Evolutionary conservation across 1,140 invertebrate species (phyloP).

Genomic region (Aleiodes sp.): DNA sequence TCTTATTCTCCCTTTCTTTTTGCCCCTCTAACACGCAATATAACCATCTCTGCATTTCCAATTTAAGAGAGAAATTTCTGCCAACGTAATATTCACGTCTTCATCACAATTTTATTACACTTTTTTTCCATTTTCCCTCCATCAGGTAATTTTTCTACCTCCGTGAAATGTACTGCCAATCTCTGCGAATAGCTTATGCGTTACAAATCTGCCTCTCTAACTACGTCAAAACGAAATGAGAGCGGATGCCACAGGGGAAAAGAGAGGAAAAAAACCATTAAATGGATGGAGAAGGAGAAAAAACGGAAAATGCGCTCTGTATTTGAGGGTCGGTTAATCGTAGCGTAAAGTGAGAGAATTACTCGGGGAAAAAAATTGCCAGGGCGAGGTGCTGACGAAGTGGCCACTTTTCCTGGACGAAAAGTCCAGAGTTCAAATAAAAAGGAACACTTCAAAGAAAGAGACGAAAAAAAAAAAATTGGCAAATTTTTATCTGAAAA

Average conservation of each 20-base stretch:
- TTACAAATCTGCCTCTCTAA: constrained; percentile 7
- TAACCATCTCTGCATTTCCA: constrained; percentile 3
- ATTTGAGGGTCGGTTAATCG: constrained; percentile 16
- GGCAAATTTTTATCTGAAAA: no score
- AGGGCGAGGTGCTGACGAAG: constrained; percentile 6
- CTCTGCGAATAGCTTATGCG: not conserved
- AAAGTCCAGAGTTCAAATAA: constrained; percentile 10
- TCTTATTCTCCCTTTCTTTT: not conserved
- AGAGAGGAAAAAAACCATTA: not conserved
- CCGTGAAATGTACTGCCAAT: constrained; percentile 2
- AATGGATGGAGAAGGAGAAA: not conserved
- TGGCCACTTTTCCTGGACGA: not conserved
- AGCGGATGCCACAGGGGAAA: not conserved
- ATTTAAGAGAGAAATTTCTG: not conserved
- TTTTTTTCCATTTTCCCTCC: not conserved
- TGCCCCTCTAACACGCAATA: not conserved
- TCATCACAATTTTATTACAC: not conserved
- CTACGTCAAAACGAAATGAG: constrained; percentile 6
- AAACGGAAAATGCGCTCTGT: not conserved
- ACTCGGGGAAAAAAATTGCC: not conserved
- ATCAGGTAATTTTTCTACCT: not conserved
- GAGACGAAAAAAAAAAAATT: no score
- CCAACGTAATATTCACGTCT: not conserved
- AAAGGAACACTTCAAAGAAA: no score
- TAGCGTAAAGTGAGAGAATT: constrained; percentile 14